Base-by-base conservation (phyloP, 1,140 invertebrate species). In the Lucilia cuprina region DNA sequence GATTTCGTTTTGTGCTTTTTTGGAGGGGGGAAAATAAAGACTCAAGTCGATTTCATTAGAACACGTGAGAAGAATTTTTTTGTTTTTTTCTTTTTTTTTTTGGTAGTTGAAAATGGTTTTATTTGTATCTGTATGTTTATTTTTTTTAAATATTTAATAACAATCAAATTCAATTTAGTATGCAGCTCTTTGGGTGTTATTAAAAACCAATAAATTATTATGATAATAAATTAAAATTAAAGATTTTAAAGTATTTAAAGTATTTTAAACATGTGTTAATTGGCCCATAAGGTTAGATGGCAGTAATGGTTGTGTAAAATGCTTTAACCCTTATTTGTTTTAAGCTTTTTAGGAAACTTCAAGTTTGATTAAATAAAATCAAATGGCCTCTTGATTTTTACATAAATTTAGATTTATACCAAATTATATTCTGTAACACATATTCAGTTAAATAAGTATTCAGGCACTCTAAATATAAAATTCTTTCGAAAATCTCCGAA, bases 41-140 rank as follows among this genome's bases (percentile, higher is more conserved):
- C 13, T 19, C 34, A 78, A 19, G 34, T 78, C 17, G 34, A 47
- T 78, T 78, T 78, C 35, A n/a, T 78, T 78, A 78, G 35, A 17
- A 78, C 34, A 78, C 75, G 75, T 78, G 75, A 78, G 34, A 78
- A 78, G 75, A 78, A 78, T 78, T 78, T 78, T 35, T 78, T 78
- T 5, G 75, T 17, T 17, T 19, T n/a, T 25, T 21, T 30, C 34
- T 75, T 75, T 74, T 75, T 75, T 75, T 30, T 30, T 30, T 30
- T 30, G 25, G 25, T 30, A n/a, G 25, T 30, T 2, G 25, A 30
- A 30, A 30, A 30, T 2, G 25, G 25, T 30, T 30, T 30, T 30
- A 49, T 41, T n/a, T 41, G 14, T 47, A 78, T 78, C n/a, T n/a
- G n/a, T n/a, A n/a, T n/a, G n/a, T n/a, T n/a, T n/a, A n/a, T n/a